Percentiles rank a stretch among this genome's conserved stretches.
Evolutionary conservation across 2,113 vertebrate genomes (phyloP).

Genomic region (Lepidothrix coronata): DNA sequence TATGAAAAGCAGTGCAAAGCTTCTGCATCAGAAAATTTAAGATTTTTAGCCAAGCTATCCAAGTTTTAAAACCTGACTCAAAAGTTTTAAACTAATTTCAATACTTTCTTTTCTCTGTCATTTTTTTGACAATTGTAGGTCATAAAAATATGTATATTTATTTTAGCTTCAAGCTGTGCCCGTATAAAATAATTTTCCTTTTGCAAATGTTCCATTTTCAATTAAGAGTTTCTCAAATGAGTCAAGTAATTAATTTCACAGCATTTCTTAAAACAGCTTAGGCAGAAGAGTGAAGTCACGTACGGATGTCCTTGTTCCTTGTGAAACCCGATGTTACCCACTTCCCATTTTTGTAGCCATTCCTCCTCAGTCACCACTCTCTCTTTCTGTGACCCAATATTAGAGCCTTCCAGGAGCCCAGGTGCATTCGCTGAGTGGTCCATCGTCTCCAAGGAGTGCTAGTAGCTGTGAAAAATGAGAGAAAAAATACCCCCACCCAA

Average conservation of each 20-base stretch:
- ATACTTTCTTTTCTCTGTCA: neutral
- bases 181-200: neutral
- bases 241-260: neutral
- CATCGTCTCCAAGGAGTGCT: conserved; percentile 1
- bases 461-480: neutral
- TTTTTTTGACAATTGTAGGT: neutral
- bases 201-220: neutral
- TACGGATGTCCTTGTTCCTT: conserved; percentile 77
- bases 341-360: conserved; percentile 83
- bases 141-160: neutral
- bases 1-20: fast-evolving
- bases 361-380: conserved; percentile 73
- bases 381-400: conserved; percentile 50
- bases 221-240: neutral
- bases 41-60: neutral
- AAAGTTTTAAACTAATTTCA: neutral
- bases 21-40: neutral
- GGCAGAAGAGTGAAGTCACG: neutral
- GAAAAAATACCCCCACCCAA: neutral
- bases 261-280: neutral
- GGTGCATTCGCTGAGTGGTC: neutral
- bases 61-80: neutral
- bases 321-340: conserved; percentile 77
- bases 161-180: neutral
- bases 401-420: neutral